Percentiles rank a stretch among this genome's conserved stretches.
Evolutionary conservation across 1,140 invertebrate species (phyloP).

Genomic region (Lutraria rhynchaena): DNA sequence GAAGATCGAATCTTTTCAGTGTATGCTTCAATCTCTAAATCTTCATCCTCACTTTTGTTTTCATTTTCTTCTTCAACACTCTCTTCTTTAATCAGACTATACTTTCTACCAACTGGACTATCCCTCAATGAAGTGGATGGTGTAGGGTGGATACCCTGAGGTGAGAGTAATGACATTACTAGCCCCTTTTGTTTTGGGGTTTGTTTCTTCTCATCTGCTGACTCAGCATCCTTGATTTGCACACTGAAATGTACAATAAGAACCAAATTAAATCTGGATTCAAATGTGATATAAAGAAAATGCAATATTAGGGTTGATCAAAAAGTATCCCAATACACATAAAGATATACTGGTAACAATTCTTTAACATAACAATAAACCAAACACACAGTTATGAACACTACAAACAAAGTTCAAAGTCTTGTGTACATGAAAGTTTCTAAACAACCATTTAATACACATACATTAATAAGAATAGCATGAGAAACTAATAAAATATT

Average conservation of each 20-base stretch:
- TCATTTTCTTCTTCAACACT: conserved; percentile 71
- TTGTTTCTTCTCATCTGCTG: conserved; percentile 39
- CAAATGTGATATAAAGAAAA: no score
- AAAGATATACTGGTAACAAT: no score
- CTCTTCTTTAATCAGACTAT: conserved; percentile 78
- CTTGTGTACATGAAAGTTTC: no score
- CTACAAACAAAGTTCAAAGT: no score
- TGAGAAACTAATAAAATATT: no score
- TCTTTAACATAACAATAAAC: no score
- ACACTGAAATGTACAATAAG: conserved; percentile 50
- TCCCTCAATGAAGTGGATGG: conserved; percentile 57
- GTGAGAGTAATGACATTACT: conserved; percentile 84
- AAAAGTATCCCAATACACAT: no score
- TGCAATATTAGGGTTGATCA: no score
- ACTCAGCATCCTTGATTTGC: conserved; percentile 63
- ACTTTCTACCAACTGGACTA: conserved; percentile 66
- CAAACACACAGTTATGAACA: no score
- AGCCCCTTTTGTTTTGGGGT: conserved; percentile 53
- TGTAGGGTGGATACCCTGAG: conserved; percentile 83
- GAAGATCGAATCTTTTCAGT: conserved; percentile 64
- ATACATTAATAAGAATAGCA: no score
- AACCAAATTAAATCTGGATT: no score
- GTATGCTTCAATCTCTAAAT: conserved; percentile 63
- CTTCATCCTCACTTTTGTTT: conserved; percentile 68
- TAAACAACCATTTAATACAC: no score